Evolutionary conservation across 2,113 vertebrate species (phyloP), one percentile per base, ranked within the genome.

Genomic region (Podocnemis expansa): DNA sequence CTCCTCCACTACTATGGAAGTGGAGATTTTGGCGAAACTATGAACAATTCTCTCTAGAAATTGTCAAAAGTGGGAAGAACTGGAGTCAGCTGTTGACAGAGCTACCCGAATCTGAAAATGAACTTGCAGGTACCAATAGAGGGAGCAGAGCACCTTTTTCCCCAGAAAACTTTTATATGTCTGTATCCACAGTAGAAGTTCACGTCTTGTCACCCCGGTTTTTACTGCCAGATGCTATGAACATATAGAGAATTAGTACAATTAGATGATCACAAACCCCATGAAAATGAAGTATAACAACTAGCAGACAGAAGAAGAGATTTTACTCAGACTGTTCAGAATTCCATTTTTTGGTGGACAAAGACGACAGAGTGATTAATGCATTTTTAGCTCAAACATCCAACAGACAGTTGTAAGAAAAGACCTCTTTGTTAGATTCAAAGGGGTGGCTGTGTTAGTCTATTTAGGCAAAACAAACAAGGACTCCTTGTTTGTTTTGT

Each of bases 201-300:
- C 24, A 63, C 63, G 47, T 10, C 47, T 80, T 27, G 14, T 29
- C 14, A 73, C 29, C 19, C 45, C 73, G 45, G 16, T 52, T 82
- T 31, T 76, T 49, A n/a, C n/a, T 76, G 43, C 56, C 0, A 1
- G 43, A 12, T 0, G 0, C 80, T 82, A 58, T 0, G 1, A 56
- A 24, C 31, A 91, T 43, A 67, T 67, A 52, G 4, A 54, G 58
- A 52, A 90, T 84, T 4, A 87, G 54, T 17, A 52, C 51, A 80
- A 81, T 29, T 82, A 47, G 47, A 25, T 51, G 38, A 91, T 24
- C 24, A 78, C 55, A 47, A 51, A 89, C 80, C 60, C 82, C 84
- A 60, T 78, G 78, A 87, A 93, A 89, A 89, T 8, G 0, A 60
- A n/a, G 3, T 34, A 16, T 51, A 78, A 78, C 55, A 56, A 89